Conservation (phyloP, 2,797 vertebrate genomes). For the Ceyx erithaca region DNA sequence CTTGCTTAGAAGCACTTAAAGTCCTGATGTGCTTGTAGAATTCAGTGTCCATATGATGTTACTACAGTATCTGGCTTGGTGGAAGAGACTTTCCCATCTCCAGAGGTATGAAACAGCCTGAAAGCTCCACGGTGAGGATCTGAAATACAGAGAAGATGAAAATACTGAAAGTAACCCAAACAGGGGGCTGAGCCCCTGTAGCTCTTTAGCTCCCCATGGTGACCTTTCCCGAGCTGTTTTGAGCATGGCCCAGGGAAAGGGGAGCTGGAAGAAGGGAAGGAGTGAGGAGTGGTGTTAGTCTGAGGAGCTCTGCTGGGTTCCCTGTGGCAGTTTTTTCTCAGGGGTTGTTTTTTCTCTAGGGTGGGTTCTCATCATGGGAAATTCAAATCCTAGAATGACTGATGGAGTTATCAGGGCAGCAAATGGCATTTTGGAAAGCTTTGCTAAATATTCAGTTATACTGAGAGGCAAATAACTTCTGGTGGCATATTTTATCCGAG, state of each 20-base stretch:
- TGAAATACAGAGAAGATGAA: neutral
- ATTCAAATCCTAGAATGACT: neutral
- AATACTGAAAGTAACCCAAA: neutral
- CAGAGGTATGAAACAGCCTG: neutral
- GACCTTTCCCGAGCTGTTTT: neutral
- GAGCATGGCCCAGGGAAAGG: neutral
- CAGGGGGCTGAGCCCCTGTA: neutral
- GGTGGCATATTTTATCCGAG: neutral
- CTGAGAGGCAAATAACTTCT: neutral
- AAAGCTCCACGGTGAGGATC: neutral
- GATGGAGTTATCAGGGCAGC: neutral
- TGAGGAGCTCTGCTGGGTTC: neutral
- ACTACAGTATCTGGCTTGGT: neutral
- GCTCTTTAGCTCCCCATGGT: neutral
- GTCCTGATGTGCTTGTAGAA: neutral
- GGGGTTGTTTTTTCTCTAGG: too few relatives aligned
- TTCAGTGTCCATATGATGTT: neutral
- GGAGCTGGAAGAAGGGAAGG: slow-evolving; percentile 18
- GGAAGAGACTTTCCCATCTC: neutral
- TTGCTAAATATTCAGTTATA: neutral
- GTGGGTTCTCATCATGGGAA: neutral
- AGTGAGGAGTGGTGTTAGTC: neutral
- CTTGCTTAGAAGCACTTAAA: neutral
- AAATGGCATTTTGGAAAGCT: neutral
- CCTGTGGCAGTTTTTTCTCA: too few relatives aligned